A percentile compares a stretch with the other conserved stretches of the same genome.
phyloP scores from a whole-genome alignment of 2,113 vertebrate genomes.

The Erythrocebus patas region DNA sequence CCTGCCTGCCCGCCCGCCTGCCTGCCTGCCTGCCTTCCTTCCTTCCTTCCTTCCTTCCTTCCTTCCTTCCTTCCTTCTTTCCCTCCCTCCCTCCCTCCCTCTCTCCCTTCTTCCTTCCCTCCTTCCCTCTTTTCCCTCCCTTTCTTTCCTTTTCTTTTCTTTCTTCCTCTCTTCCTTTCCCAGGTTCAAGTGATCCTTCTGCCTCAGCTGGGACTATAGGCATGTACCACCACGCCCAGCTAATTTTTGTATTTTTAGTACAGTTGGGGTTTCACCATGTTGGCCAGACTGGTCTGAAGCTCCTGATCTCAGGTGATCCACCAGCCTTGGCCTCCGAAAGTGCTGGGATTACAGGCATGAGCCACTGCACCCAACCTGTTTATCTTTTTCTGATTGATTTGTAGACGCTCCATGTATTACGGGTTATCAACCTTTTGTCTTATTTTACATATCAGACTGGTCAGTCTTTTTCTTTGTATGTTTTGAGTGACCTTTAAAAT shows the following conservation, averaged over 20 bases:
- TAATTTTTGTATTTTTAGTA: too few relatives aligned
- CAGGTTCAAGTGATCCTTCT: too few relatives aligned
- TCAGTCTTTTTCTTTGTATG: not conserved
- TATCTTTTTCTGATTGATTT: conserved; percentile 16
- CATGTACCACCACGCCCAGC: too few relatives aligned
- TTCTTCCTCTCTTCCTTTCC: not conserved
- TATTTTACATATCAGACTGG: not conserved
- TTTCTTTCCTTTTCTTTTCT: not conserved
- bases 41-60: too few relatives aligned
- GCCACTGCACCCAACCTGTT: not conserved
- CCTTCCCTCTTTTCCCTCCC: not conserved
- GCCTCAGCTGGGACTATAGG: too few relatives aligned
- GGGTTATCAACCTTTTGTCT: not conserved
- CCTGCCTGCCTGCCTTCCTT: rapidly evolving
- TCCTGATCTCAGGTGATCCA: too few relatives aligned
- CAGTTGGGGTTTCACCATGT: too few relatives aligned
- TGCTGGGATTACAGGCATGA: too few relatives aligned
- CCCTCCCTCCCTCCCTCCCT: rapidly evolving
- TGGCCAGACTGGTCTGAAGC: too few relatives aligned
- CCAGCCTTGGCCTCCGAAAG: too few relatives aligned
- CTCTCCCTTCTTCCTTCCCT: too few relatives aligned
- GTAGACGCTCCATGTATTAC: not conserved
- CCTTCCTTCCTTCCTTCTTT: rapidly evolving
- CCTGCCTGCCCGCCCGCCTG: rapidly evolving
- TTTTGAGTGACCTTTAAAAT: conserved; percentile 1